Evolutionary conservation across 1,140 invertebrate genomes (phyloP).

Genomic region (Bombus ignitus): DNA sequence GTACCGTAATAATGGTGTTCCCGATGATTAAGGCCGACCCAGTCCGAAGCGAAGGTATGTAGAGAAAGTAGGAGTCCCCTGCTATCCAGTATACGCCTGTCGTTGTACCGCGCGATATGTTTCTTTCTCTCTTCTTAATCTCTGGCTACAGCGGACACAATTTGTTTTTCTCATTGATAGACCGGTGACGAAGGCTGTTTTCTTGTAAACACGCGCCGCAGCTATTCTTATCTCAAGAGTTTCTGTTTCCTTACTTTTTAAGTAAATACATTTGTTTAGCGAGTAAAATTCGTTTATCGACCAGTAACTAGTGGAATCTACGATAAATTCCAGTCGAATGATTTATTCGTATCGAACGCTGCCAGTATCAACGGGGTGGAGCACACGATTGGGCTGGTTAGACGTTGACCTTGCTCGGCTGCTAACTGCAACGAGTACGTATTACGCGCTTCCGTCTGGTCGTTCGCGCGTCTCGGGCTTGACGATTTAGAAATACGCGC

Average conservation of each 20-base stretch:
- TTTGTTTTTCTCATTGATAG: too few relatives aligned
- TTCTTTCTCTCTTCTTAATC: not conserved
- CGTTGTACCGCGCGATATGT: slow-evolving; percentile 69
- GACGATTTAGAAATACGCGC: slow-evolving; percentile 37
- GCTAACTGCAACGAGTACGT: slow-evolving; percentile 60
- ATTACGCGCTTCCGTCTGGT: slow-evolving; percentile 71
- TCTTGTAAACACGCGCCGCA: too few relatives aligned
- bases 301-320: too few relatives aligned
- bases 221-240: too few relatives aligned
- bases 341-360: too few relatives aligned
- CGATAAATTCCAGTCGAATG: too few relatives aligned
- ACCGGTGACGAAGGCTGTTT: too few relatives aligned
- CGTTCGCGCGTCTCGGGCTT: slow-evolving; percentile 48
- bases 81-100: slow-evolving; percentile 58
- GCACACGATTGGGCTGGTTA: slow-evolving; percentile 13
- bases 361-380: not conserved
- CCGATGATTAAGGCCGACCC: slow-evolving; percentile 69
- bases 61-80: slow-evolving; percentile 73
- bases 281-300: too few relatives aligned
- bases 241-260: too few relatives aligned
- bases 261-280: too few relatives aligned
- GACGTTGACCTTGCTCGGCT: slow-evolving; percentile 62
- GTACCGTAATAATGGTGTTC: slow-evolving; percentile 68
- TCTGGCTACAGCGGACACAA: not conserved
- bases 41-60: slow-evolving; percentile 66